Evolutionary conservation across 1,140 invertebrate species (phyloP).

Genomic region (Sesamia nonagrioides): DNA sequence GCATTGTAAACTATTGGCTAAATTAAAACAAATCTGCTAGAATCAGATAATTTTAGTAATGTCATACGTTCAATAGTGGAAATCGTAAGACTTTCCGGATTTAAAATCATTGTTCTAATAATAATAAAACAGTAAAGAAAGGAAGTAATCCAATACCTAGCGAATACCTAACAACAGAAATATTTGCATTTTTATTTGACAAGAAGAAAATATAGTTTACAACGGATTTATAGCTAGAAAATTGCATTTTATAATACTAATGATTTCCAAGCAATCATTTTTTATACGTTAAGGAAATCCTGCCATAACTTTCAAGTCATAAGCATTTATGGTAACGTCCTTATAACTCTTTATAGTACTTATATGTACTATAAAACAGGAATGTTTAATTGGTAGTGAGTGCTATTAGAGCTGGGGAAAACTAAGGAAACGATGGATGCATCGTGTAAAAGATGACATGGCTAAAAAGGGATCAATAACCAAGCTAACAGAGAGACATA

Average conservation of each 20-base stretch:
- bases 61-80: neutral
- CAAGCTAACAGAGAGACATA: too few species aligned
- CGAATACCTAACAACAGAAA: neutral
- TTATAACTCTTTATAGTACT: neutral
- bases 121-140: neutral
- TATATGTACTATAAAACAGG: neutral
- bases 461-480: too few species aligned
- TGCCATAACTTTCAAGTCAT: slow-evolving; percentile 2
- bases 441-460: too few species aligned
- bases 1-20: too few species aligned
- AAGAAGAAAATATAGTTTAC: neutral
- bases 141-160: neutral
- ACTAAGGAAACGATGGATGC: too few species aligned
- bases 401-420: too few species aligned
- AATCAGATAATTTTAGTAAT: neutral
- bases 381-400: too few species aligned
- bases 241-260: neutral
- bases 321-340: neutral
- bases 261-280: neutral
- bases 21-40: too few species aligned
- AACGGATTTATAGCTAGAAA: neutral
- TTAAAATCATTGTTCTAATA: neutral
- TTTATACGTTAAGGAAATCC: neutral
- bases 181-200: neutral
- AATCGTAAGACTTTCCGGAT: neutral